A percentile compares a stretch with the other conserved stretches of the same genome.
phyloP scores from a whole-genome alignment of 2,797 vertebrate species.

The Pempheris klunzingeri region DNA sequence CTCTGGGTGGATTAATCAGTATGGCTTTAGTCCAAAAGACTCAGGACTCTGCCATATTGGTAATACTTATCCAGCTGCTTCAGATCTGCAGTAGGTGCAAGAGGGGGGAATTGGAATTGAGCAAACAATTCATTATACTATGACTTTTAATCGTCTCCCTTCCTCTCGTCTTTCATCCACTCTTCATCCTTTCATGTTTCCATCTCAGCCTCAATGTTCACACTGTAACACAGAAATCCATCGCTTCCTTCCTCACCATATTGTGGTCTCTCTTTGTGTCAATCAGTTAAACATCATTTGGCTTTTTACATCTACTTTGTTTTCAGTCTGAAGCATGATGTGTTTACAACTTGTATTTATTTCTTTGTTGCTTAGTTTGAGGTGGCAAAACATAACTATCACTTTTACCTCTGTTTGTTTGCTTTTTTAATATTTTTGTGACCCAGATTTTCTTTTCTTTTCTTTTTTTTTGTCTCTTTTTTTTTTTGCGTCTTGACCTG shows the following conservation, averaged over 20 bases:
- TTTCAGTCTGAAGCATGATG: conserved; percentile 70
- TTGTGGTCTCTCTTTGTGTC: conserved; percentile 56
- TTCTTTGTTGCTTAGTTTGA: conserved; percentile 81
- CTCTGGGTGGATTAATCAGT: conserved; percentile 66
- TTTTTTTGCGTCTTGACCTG: conserved; percentile 54
- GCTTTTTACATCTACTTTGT: conserved; percentile 78
- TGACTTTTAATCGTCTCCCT: conserved; percentile 86
- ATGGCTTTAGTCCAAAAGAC: conserved; percentile 61
- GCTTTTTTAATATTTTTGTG: conserved; percentile 41
- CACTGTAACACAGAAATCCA: conserved; percentile 69
- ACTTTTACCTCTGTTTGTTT: conserved; percentile 51
- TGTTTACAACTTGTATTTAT: conserved; percentile 67
- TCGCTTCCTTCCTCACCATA: conserved; percentile 59
- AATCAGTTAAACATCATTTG: conserved; percentile 64
- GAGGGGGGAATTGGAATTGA: conserved; percentile 79
- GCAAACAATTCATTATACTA: conserved; percentile 90
- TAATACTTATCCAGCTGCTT: conserved; percentile 65
- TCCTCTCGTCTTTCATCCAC: conserved; percentile 62
- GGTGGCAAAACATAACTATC: conserved; percentile 83
- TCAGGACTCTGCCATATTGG: conserved; percentile 62
- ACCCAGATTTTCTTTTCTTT: conserved; percentile 34
- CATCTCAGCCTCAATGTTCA: conserved; percentile 84
- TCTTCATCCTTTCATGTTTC: conserved; percentile 62
- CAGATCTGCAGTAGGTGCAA: conserved; percentile 76
- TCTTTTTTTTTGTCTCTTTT: conserved; percentile 15